Percentiles rank a stretch among this genome's conserved stretches.
phyloP scores from a whole-genome alignment of 2,113 vertebrate genomes.

The Larimichthys crocea region DNA sequence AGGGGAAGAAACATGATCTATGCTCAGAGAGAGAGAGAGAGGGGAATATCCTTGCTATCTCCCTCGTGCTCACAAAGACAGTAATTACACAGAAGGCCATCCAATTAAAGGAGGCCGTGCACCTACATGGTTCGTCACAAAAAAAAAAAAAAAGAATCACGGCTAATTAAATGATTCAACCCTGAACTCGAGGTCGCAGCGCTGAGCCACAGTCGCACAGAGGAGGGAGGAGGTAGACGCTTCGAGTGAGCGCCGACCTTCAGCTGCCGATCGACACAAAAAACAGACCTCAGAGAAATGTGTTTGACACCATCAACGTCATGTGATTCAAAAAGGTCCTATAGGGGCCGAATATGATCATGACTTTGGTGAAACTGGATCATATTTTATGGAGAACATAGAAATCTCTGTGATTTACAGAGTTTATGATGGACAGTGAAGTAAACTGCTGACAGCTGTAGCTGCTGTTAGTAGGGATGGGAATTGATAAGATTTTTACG shows the following conservation, averaged over 20 bases:
- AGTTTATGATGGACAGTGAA: no score
- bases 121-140: constrained; percentile 53
- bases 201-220: constrained; percentile 2
- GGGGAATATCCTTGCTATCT: constrained; percentile 34
- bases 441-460: no score
- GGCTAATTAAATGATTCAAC: constrained; percentile 76
- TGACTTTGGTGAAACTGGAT: no score
- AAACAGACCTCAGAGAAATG: background rate
- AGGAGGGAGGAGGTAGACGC: background rate
- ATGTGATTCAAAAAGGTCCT: background rate
- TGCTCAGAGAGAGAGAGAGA: constrained; percentile 1
- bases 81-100: constrained; percentile 77
- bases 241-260: constrained; percentile 28
- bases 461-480: no score
- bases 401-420: no score
- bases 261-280: constrained; percentile 11
- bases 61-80: constrained; percentile 61
- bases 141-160: constrained; percentile 36
- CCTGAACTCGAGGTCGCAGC: constrained; percentile 57
- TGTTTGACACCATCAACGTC: background rate
- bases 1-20: background rate
- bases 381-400: no score
- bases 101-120: constrained; percentile 74
- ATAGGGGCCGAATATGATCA: background rate
- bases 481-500: no score